Evolutionary conservation across 2,797 vertebrate genomes (phyloP), one percentile per base, ranked within the genome.

Genomic region (Microctenopoma steveboyesi): DNA sequence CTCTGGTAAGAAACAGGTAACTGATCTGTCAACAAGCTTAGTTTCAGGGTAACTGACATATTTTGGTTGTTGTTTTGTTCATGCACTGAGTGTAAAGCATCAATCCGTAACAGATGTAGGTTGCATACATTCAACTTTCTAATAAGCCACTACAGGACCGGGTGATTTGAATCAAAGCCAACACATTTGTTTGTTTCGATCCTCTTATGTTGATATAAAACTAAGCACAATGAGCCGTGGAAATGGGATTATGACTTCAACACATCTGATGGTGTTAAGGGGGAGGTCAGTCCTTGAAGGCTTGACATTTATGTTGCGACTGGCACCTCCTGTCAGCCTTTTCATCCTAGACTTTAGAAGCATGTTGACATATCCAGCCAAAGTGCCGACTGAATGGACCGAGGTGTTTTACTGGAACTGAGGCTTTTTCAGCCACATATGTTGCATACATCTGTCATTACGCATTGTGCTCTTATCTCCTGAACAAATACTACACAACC

Each of bases 391-490:
- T 2, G 2, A 16, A 35, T 40, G 18, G 18, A 18, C 18, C 18
- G 46, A 25, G 3, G 3, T 3, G 25, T 46, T 8, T 51, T 47
- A 50, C 33, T 14, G 33, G 8, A 65, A 53, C 13, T 18, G 5
- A 28, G 39, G 46, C 37, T 49, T 62, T 69, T 3, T 35, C 22
- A 8, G 46, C 49, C 25, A 6, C 33, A 47, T 28, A 70, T 40
- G 71, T 71, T 39, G 53, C 7, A 53, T 4, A 16, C 63, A 56
- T 85, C 73, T 82, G 57, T 84, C 67, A 64, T 14, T 50, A 68
- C 18, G 50, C 68, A 73, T 57, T 79, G 67, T 70, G 48, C 64
- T 74, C 62, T 74, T 76, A 81, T 81, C 72, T 74, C 12, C 47
- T 67, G 27, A 62, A 51, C 33, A 76, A 75, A 82, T 30, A 74